These are phyloP conservation scores for Otolemur garnettii DNA, from an alignment of 2,113 vertebrate species.

Conservation along the genomic window DNA sequence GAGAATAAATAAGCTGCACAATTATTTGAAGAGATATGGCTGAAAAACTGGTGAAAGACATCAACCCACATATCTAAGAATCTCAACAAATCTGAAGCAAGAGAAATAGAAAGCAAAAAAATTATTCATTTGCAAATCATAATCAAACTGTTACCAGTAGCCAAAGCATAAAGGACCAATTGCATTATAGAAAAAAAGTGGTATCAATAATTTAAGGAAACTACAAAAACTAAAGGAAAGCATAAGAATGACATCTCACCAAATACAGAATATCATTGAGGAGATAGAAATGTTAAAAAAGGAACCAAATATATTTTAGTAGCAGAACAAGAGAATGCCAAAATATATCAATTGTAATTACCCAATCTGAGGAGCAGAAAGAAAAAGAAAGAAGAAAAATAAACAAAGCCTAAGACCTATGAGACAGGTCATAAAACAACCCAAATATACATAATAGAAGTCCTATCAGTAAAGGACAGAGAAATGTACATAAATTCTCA, in stretches of 20 bases:
- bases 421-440: not conserved
- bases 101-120: not conserved
- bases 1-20: not conserved
- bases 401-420: not conserved
- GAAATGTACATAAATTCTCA: not conserved
- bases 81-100: not conserved
- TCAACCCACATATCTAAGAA: not conserved
- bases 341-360: not conserved
- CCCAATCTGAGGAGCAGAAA: not conserved
- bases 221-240: not conserved
- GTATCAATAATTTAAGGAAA: too few relatives aligned
- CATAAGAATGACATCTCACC: not conserved
- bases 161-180: not conserved
- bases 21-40: not conserved
- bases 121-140: not conserved
- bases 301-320: not conserved
- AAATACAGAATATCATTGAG: not conserved
- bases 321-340: not conserved
- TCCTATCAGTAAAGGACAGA: not conserved
- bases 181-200: not conserved
- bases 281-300: not conserved
- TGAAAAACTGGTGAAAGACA: not conserved
- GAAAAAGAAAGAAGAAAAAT: not conserved
- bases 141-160: not conserved
- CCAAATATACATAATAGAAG: not conserved